Evolutionary conservation across 2,797 vertebrate genomes (phyloP), one percentile per base, ranked within the genome.

Genomic region (Gymnothorax reevesii): DNA sequence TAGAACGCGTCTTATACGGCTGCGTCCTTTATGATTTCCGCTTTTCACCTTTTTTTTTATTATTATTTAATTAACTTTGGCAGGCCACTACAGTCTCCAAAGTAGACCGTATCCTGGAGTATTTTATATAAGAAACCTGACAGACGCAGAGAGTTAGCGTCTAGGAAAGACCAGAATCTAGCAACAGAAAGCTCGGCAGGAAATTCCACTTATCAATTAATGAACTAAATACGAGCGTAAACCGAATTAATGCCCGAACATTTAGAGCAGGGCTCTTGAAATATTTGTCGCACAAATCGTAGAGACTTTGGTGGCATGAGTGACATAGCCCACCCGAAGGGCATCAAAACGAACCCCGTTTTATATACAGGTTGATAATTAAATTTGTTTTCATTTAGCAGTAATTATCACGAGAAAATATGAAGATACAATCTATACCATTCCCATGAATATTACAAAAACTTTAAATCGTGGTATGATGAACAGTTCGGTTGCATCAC

Each of bases 121-220:
- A 25, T 22, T 85, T 27, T 22, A 42, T 77, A 85, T 71, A 57
- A 86, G 86, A 83, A n/a, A 84, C 77, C 20, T 62, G 75, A 7
- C 59, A 60, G 25, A 12, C 27, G 79, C 60, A 54, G 20, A 22
- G 22, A 33, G 13, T 55, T 60, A 66, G 62, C 59, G 73, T 33
- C 57, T 22, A 80, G 3, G 83, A 22, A 25, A 27, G 82, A 25
- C 20, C 75, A 69, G 86, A 83, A 20, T 10, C 25, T 69, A 54
- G n/a, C 60, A 62, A 42, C 20, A 55, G 25, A 7, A 75, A 83
- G 27, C 57, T 55, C 12, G 49, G 22, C 10, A 25, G 64, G 64
- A 15, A 49, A 7, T 25, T 20, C 15, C 80, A 73, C 64, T 25
- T 13, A 8, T 9, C 8, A 57, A 20, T 62, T 7, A 17, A 42